These are phyloP conservation scores for Balearica regulorum DNA, from an alignment of 2,797 vertebrate genomes.

Conservation along the genomic window DNA sequence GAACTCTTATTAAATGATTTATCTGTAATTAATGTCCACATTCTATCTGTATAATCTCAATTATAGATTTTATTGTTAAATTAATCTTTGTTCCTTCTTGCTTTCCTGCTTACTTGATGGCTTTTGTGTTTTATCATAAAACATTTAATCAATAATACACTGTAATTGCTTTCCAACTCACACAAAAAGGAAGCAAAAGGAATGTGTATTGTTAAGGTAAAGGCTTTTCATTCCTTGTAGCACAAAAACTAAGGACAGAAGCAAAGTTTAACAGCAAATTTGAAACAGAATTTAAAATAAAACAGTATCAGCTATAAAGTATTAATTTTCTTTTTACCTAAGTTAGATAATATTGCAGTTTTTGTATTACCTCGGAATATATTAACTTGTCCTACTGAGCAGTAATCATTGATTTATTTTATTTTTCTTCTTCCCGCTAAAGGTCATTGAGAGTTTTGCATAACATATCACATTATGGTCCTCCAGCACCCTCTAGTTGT, in stretches of 20 bases:
- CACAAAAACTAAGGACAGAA: slow-evolving; percentile 11
- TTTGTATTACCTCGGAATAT: neutral
- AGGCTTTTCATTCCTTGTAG: neutral
- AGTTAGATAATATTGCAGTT: neutral
- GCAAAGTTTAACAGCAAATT: neutral
- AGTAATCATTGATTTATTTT: slow-evolving; percentile 34
- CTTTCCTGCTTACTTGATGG: slow-evolving; percentile 8
- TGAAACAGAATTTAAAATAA: neutral
- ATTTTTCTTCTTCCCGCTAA: neutral
- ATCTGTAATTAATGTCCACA: slow-evolving; percentile 56
- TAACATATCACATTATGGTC: neutral
- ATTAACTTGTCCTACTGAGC: neutral
- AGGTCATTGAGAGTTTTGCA: slow-evolving; percentile 8
- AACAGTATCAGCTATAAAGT: neutral
- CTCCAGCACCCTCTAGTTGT: slow-evolving; percentile 63
- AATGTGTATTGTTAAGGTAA: slow-evolving; percentile 11
- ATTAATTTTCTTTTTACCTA: slow-evolving; percentile 6
- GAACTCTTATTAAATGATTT: slow-evolving; percentile 38
- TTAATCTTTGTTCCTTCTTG: slow-evolving; percentile 52
- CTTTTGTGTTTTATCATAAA: slow-evolving; percentile 43
- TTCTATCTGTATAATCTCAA: slow-evolving; percentile 58
- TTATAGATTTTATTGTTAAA: slow-evolving; percentile 65
- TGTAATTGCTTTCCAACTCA: slow-evolving; percentile 48
- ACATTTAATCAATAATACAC: slow-evolving; percentile 42
- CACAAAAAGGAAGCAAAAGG: slow-evolving; percentile 11